Conservation (phyloP, 2,797 vertebrate genomes). For the Adrianichthys oophorus region DNA sequence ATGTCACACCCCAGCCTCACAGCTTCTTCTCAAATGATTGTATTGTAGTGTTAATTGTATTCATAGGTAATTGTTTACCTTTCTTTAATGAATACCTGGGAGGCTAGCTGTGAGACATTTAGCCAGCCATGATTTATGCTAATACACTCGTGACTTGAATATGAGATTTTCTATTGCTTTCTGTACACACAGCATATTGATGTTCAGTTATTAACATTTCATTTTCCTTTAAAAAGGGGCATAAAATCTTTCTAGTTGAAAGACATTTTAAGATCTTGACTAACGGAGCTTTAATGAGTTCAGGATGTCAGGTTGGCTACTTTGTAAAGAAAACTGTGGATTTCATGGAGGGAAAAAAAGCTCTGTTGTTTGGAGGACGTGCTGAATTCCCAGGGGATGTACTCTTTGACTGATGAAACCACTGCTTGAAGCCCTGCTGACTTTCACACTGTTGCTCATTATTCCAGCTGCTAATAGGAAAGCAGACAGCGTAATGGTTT, state of each 20-base stretch:
- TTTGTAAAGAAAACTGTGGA: constrained; percentile 2
- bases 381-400: constrained; percentile 5
- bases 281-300: not conserved
- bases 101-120: too few relatives aligned
- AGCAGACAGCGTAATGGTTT: constrained; percentile 28
- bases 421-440: constrained; percentile 20
- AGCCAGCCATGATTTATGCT: too few relatives aligned
- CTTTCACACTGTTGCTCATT: constrained; percentile 49
- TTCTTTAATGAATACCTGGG: too few relatives aligned
- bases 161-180: too few relatives aligned
- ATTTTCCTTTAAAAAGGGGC: too few relatives aligned
- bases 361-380: constrained; percentile 34
- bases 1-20: too few relatives aligned
- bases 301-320: not conserved
- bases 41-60: too few relatives aligned
- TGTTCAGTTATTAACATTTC: too few relatives aligned
- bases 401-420: constrained; percentile 43
- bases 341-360: not conserved
- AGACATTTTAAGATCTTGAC: not conserved
- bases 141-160: too few relatives aligned
- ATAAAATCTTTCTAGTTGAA: not conserved
- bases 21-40: too few relatives aligned
- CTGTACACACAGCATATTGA: too few relatives aligned
- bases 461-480: constrained; percentile 36
- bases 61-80: too few relatives aligned